phyloP scores from a whole-genome alignment of 1,140 invertebrate species.

The Drosophila azteca region DNA sequence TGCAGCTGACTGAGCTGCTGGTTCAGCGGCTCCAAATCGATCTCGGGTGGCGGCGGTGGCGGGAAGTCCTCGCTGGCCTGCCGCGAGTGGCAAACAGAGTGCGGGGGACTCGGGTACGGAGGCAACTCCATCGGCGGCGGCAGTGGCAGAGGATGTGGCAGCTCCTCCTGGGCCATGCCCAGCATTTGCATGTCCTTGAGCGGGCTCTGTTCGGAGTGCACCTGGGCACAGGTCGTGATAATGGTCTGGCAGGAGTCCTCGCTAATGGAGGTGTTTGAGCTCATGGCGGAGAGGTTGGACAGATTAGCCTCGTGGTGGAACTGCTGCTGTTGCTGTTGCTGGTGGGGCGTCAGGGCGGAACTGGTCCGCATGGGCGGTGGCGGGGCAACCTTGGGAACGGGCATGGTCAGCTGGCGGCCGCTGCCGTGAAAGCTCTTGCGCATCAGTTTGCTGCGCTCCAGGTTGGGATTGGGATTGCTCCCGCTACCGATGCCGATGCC shows the following conservation, averaged over 20 bases:
- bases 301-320: slow-evolving; percentile 83
- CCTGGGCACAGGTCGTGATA: slow-evolving; percentile 90
- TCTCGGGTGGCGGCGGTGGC: slow-evolving; percentile 92
- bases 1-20: slow-evolving; percentile 85
- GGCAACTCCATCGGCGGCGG: slow-evolving; percentile 86
- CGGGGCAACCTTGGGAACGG: slow-evolving; percentile 91
- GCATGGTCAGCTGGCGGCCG: slow-evolving; percentile 89
- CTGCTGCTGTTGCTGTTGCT: slow-evolving; percentile 71
- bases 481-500: background rate
- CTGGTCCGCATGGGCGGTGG: slow-evolving; percentile 93
- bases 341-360: slow-evolving; percentile 85
- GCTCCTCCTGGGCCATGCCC: slow-evolving; percentile 17
- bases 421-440: slow-evolving; percentile 94
- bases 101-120: slow-evolving; percentile 91
- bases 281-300: slow-evolving; percentile 82
- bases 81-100: slow-evolving; percentile 90
- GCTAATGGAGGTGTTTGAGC: slow-evolving; percentile 92
- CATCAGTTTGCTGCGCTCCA: slow-evolving; percentile 94
- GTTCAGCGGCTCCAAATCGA: slow-evolving; percentile 87
- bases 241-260: slow-evolving; percentile 91
- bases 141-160: slow-evolving; percentile 17
- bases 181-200: slow-evolving; percentile 84
- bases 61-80: slow-evolving; percentile 95
- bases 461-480: slow-evolving; percentile 88
- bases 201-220: slow-evolving; percentile 91